These are phyloP conservation scores for Chlamydotis undulata DNA, from an alignment of 2,113 vertebrate genomes.

Conservation along the genomic window DNA sequence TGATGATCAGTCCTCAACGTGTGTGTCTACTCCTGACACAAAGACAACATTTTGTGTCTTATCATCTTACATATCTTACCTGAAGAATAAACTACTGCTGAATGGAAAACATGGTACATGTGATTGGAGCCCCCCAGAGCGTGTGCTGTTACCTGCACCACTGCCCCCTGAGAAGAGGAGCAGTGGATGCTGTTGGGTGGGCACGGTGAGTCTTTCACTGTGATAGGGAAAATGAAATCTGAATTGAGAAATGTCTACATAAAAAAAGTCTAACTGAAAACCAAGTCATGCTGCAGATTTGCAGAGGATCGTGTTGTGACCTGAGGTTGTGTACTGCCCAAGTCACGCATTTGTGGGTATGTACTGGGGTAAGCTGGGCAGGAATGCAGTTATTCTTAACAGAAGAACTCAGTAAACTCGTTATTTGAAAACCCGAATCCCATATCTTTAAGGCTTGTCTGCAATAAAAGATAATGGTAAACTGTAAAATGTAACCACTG, in stretches of 20 bases:
- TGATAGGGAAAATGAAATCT: neutral
- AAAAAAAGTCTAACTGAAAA: neutral
- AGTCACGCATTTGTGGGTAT: neutral
- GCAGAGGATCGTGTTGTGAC: neutral
- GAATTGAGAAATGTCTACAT: neutral
- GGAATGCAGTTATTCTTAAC: neutral
- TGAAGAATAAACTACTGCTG: neutral
- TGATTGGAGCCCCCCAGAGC: too few relatives aligned
- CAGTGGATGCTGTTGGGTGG: neutral
- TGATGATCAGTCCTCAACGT: fast-evolving
- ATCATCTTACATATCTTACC: neutral
- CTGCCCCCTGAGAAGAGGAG: neutral
- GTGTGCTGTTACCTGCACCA: neutral
- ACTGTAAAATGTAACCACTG: too few relatives aligned
- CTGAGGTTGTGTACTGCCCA: neutral
- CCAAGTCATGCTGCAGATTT: neutral
- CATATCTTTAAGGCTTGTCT: neutral
- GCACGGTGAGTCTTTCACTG: neutral
- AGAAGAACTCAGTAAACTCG: neutral
- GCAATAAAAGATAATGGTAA: neutral
- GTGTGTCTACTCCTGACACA: neutral
- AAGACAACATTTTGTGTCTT: neutral
- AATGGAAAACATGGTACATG: neutral
- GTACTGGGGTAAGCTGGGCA: neutral
- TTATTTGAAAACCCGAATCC: neutral